Base-by-base conservation (phyloP, 1,140 invertebrate genomes). In the Proales similis region DNA sequence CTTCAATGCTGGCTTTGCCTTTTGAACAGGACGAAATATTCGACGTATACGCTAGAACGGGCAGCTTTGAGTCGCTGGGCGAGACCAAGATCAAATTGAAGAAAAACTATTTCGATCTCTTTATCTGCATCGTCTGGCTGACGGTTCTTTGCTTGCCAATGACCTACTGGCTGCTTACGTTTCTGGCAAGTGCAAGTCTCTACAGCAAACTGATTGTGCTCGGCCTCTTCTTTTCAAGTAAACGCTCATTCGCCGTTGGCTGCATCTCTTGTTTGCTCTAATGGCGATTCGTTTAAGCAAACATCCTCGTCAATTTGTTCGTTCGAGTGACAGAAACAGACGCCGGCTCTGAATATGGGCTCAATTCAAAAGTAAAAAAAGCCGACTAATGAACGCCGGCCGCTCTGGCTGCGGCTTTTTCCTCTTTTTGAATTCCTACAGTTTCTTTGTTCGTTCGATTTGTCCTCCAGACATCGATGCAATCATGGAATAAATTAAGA, bases 21-120 rank as follows among this genome's bases (percentile, higher is more conserved):
- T 36, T 29, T 69, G 63, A 2, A n/a, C 57, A 74, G 71, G 73
- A 75, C 67, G 67, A 73, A 29, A 64, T 73, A 36, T 72, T 70
- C 49, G 70, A 72, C 19, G 43, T 66, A 17, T 75, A 70, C 66
- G 39, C 69, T 27, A 48, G 70, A 47, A 71, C 68, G 49, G 70
- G 69, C 29, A 60, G 65, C n/a, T 72, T 73, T 63, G 63, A 67
- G 48, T 70, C 11, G 19, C 70, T 32, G 66, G 69, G 14, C 68
- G 69, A 63, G 48, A 32, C 72, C 72, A 24, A 65, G 14, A 47
- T 71, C 27, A 67, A 67, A 27, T 38, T 65, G 14, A 61, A 70
- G 27, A 24, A 33, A 17, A 65, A 73, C n/a, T 71, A 69, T 42
- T 66, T 67, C 53, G 72, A 74, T 63, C 45, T 74, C 12, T 22